Base-by-base conservation (phyloP, 2,113 vertebrate genomes). In the Nipponia nippon region DNA sequence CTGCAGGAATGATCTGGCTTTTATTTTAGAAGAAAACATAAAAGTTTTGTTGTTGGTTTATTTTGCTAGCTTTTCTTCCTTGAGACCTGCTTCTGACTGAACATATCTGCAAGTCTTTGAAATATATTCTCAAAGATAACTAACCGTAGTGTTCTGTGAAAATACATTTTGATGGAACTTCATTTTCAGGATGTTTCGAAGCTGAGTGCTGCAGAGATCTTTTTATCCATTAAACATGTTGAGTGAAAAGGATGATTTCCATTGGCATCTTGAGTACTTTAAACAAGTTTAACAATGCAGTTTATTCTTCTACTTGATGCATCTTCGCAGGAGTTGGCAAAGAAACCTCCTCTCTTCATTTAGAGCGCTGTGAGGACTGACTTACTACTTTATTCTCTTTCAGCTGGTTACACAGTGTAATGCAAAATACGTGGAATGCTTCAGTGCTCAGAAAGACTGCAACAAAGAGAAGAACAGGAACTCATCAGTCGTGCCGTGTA, bases 401-500 rank as follows among this genome's bases (percentile, higher is more conserved):
- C 97, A 99, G 99, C 95, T 99, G 97, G 98, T 99, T 94, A 99
- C 99, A 87, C 99, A 99, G 80, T 99, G 99, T 96, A 99, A 99
- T 73, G 98, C 98, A 96, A 99, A 99, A 90, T 99, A 99, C 1
- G 98, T 98, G 87, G 99, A 99, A 80, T 99, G 99, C 98, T 99
- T 99, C 97, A 99, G 98, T 62, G 99, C 99, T 93, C 99, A 99
- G 97, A 99, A 99, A 94, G 99, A 99, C 92, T 99, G 98, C 97
- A 99, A 99, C 99, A 99, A 99, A 97, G 99, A 99, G 95, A 99
- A 99, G 97, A 99, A 99, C 97, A 98, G 99, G 83, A 99, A 99
- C 97, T 99, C 99, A 89, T 99, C 99, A 17, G 98, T 99, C 5
- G 99, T 99, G 95, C 99, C 99, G 13, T 99, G 99, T 99, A 98